Evolutionary conservation across 2,113 vertebrate species (phyloP).

Genomic region (Catharus fuscescens): DNA sequence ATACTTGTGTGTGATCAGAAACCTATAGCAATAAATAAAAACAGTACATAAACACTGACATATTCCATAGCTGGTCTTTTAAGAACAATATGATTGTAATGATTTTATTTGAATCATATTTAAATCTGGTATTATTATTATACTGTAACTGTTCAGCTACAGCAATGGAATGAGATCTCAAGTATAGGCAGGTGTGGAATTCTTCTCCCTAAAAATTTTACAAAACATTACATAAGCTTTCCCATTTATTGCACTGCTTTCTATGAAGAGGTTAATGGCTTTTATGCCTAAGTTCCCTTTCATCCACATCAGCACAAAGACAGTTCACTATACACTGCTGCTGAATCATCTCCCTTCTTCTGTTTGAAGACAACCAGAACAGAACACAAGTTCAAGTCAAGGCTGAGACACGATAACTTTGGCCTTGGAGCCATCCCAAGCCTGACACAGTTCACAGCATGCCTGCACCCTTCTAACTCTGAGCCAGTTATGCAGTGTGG

Average conservation of each 20-base stretch:
- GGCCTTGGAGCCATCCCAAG: constrained; percentile 10
- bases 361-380: not conserved
- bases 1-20: not conserved
- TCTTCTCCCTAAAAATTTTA: not conserved
- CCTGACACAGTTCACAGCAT: not conserved
- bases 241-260: not conserved
- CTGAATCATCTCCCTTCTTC: not conserved
- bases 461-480: not conserved
- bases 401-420: not conserved
- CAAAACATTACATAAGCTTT: not conserved
- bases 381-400: not conserved
- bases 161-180: not conserved
- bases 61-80: not conserved
- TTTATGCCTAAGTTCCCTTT: not conserved
- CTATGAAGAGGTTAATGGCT: not conserved
- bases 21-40: not conserved
- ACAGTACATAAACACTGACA: not conserved
- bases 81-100: not conserved
- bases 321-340: not conserved
- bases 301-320: not conserved
- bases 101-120: not conserved
- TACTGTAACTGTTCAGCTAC: not conserved
- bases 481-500: not conserved
- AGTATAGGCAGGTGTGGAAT: not conserved
- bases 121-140: not conserved